phyloP scores from a whole-genome alignment of 2,888 invertebrate genomes.

The Shargacucullia verbasci region DNA sequence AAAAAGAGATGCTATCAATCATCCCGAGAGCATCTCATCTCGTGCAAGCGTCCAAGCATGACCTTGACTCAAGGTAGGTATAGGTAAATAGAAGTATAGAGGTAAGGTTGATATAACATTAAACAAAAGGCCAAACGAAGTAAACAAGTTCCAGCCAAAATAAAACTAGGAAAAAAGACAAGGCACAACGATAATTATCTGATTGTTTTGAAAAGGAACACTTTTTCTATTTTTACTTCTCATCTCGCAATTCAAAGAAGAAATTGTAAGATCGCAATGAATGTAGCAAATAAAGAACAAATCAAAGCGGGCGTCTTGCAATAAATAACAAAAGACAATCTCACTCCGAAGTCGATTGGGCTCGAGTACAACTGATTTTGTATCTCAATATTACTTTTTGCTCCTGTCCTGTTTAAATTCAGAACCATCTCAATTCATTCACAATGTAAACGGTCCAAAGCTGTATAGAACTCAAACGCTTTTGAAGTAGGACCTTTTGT shows the following conservation, averaged over 20 bases:
- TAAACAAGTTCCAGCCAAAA: no score
- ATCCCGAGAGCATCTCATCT: no score
- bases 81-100: no score
- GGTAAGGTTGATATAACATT: no score
- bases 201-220: conserved; percentile 11
- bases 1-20: no score
- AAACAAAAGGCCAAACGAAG: no score
- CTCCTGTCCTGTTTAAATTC: conserved; percentile 36
- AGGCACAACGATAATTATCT: not conserved
- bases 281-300: conserved; percentile 37
- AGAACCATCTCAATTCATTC: conserved; percentile 23
- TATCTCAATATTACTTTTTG: conserved; percentile 46
- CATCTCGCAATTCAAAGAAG: conserved; percentile 30
- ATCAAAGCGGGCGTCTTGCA: conserved; percentile 42
- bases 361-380: conserved; percentile 50
- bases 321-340: conserved; percentile 55
- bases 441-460: conserved; percentile 17
- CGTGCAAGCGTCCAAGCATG: no score
- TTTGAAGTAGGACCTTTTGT: conserved; percentile 22
- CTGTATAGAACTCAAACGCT: conserved; percentile 11
- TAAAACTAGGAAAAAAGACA: no score
- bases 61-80: no score
- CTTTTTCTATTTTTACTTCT: conserved; percentile 12
- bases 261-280: conserved; percentile 44
- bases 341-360: conserved; percentile 49